These are phyloP conservation scores for Pangasianodon gigas DNA, from an alignment of 2,113 vertebrate genomes.

Conservation along the genomic window DNA sequence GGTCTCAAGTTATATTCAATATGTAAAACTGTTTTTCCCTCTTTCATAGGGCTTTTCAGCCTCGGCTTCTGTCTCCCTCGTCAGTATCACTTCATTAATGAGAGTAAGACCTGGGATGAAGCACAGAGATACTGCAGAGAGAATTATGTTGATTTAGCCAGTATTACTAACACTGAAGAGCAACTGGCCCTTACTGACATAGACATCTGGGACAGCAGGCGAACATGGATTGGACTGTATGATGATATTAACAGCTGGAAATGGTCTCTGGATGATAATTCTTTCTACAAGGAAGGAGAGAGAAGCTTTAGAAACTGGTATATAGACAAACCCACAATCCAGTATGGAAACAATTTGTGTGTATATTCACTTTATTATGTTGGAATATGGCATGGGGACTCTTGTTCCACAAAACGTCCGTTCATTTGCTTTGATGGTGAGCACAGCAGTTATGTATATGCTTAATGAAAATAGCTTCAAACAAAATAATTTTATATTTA, in stretches of 20 bases:
- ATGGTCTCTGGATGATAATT: conserved; percentile 37
- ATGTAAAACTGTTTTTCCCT: neutral
- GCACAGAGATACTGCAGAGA: conserved; percentile 35
- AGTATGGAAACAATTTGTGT: neutral
- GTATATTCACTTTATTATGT: neutral
- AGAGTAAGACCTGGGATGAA: conserved; percentile 20
- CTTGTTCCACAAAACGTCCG: accelerated
- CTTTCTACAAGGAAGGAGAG: conserved; percentile 32
- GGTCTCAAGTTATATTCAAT: too few relatives aligned
- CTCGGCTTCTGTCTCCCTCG: neutral
- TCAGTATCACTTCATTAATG: conserved; percentile 35
- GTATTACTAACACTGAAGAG: conserved; percentile 27
- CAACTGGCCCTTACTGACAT: conserved; percentile 23
- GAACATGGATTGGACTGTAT: conserved; percentile 40
- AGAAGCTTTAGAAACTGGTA: conserved; percentile 25
- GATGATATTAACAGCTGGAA: conserved; percentile 31
- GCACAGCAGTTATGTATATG: neutral
- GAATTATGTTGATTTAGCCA: conserved; percentile 12
- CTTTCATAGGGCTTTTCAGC: neutral
- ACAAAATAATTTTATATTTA: too few relatives aligned
- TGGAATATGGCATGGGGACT: neutral
- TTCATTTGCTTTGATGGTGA: conserved; percentile 44
- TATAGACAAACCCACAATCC: neutral
- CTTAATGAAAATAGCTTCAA: neutral
- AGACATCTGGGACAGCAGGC: neutral